Conservation (phyloP, 2,888 invertebrate genomes). For the Thymelicus acteon region DNA sequence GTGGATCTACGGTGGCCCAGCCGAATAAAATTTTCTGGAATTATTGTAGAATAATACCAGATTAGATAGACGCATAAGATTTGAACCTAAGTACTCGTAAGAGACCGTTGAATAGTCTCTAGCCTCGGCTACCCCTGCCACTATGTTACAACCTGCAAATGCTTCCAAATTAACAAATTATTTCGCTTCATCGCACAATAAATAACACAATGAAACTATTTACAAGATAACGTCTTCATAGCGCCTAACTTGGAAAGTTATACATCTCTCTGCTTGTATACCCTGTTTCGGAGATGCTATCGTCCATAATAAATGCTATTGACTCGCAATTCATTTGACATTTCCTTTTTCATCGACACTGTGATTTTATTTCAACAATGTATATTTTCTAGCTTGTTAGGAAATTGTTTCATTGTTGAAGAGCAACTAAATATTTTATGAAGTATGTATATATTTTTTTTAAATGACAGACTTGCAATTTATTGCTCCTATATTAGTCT, state of each 20-base stretch:
- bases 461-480: too few relatives aligned
- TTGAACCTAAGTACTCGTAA: too few relatives aligned
- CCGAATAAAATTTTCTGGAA: too few relatives aligned
- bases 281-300: constrained; percentile 38
- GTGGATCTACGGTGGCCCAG: too few relatives aligned
- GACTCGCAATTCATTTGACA: constrained; percentile 41
- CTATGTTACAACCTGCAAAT: not conserved
- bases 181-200: not conserved
- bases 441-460: too few relatives aligned
- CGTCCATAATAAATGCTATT: constrained; percentile 43
- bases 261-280: constrained; percentile 6
- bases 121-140: too few relatives aligned
- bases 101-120: too few relatives aligned
- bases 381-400: constrained; percentile 19
- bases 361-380: constrained; percentile 38
- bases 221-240: constrained; percentile 14
- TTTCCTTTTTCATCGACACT: constrained; percentile 43
- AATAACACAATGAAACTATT: constrained; percentile 8
- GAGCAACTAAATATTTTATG: not conserved
- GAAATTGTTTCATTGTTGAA: constrained; percentile 2
- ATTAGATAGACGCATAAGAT: too few relatives aligned
- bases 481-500: too few relatives aligned
- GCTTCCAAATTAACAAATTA: constrained; percentile 8
- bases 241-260: constrained; percentile 9
- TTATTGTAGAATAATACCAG: too few relatives aligned